A percentile compares a stretch with the other conserved stretches of the same genome.
Evolutionary conservation across 2,888 invertebrate species (phyloP).

Genomic region (Drosophila nr. fundita): DNA sequence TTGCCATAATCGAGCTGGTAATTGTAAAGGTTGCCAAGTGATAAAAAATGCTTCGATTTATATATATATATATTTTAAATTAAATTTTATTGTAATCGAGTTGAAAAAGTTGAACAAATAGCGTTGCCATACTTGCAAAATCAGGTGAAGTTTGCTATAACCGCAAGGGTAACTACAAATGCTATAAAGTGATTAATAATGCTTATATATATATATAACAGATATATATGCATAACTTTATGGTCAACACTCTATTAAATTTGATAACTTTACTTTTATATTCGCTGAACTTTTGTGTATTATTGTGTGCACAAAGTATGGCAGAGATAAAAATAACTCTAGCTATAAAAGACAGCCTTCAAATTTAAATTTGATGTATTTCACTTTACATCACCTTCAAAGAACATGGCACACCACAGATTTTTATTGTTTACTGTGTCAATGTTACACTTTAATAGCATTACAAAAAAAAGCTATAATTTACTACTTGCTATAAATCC

Average conservation of each 20-base stretch:
- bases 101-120: background rate
- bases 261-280: background rate
- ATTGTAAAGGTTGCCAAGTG: background rate
- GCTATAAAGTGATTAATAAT: too few relatives aligned
- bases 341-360: background rate
- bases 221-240: background rate
- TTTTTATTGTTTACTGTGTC: background rate
- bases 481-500: background rate
- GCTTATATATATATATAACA: background rate
- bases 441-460: background rate
- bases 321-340: background rate
- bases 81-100: background rate
- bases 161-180: too few relatives aligned
- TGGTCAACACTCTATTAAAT: background rate
- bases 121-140: background rate
- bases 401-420: background rate
- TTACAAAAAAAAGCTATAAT: background rate
- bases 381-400: background rate
- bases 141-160: background rate
- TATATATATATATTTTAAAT: background rate
- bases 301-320: background rate
- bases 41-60: background rate
- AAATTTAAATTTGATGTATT: background rate
- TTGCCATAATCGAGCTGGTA: background rate
- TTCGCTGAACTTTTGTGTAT: background rate